Evolutionary conservation across 2,888 invertebrate genomes (phyloP).

Genomic region (Congeria kusceri): DNA sequence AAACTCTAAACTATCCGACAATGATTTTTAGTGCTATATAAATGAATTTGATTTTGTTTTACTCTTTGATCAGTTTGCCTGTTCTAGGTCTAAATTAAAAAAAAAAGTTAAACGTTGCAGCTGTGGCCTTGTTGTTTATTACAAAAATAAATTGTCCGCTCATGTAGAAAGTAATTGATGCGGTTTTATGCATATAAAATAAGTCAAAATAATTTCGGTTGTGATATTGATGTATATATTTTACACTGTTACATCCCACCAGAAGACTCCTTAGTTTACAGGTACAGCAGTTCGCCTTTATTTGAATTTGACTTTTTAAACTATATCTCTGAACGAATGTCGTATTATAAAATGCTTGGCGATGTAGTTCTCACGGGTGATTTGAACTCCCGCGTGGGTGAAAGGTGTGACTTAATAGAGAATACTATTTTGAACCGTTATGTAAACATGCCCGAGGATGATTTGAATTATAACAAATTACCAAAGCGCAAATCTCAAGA

Average conservation of each 20-base stretch:
- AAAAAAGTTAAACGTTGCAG: too few relatives aligned
- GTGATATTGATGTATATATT: slow-evolving; percentile 14
- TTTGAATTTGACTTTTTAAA: slow-evolving; percentile 4
- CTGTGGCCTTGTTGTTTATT: too few relatives aligned
- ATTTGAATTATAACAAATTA: slow-evolving; percentile 1
- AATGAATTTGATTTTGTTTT: too few relatives aligned
- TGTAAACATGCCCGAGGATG: slow-evolving; percentile 14
- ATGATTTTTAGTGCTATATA: too few relatives aligned
- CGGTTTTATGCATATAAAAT: slow-evolving; percentile 30
- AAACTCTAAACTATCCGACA: too few relatives aligned
- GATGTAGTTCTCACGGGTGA: slow-evolving; percentile 18
- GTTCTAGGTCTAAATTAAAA: too few relatives aligned
- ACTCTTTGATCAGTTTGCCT: too few relatives aligned
- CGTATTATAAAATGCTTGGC: too few relatives aligned
- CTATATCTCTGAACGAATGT: too few relatives aligned
- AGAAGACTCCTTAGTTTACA: slow-evolving; percentile 28
- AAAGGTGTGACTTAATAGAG: slow-evolving; percentile 4
- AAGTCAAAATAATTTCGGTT: slow-evolving; percentile 5
- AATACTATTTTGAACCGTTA: slow-evolving; percentile 17
- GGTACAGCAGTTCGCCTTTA: slow-evolving; percentile 16
- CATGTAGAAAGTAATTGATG: background rate
- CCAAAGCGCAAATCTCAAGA: slow-evolving; percentile 12
- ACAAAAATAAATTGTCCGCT: too few relatives aligned
- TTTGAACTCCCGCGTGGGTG: slow-evolving; percentile 25
- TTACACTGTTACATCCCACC: slow-evolving; percentile 35